phyloP scores from a whole-genome alignment of 1,140 invertebrate genomes.

The Eueides isabella region DNA sequence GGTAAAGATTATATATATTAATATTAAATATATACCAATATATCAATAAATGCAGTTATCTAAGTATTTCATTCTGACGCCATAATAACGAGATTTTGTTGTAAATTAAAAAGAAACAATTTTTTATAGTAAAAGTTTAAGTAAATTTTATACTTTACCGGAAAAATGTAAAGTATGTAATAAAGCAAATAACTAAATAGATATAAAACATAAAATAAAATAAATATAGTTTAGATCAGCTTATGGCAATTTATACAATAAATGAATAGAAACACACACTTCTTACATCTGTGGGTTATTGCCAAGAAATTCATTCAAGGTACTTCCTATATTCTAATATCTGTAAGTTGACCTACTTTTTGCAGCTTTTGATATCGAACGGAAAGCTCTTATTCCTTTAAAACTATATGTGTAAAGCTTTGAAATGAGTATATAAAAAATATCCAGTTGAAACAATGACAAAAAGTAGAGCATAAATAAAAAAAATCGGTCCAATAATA shows the following conservation, averaged over 20 bases:
- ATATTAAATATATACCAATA: no score
- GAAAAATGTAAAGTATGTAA: no score
- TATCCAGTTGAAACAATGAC: neutral
- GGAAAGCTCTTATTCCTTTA: constrained; percentile 20
- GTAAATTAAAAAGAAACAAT: no score
- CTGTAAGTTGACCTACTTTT: constrained; percentile 51
- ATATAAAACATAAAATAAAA: neutral
- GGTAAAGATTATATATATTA: no score
- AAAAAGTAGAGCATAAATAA: neutral
- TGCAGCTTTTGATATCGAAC: constrained; percentile 39
- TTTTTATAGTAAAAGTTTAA: no score
- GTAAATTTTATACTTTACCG: no score
- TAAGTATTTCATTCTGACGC: no score
- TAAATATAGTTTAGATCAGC: neutral
- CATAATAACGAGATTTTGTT: no score
- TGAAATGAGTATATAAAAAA: neutral
- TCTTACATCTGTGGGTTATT: constrained; percentile 20
- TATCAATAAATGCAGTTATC: no score
- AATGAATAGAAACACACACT: neutral
- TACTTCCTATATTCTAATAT: constrained; percentile 55
- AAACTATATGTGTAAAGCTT: neutral
- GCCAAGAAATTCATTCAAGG: constrained; percentile 27
- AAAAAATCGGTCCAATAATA: constrained; percentile 23
- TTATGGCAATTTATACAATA: neutral
- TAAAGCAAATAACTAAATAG: no score